Conservation (phyloP, 2,888 invertebrate species). For the Tanaodytes sp. region DNA sequence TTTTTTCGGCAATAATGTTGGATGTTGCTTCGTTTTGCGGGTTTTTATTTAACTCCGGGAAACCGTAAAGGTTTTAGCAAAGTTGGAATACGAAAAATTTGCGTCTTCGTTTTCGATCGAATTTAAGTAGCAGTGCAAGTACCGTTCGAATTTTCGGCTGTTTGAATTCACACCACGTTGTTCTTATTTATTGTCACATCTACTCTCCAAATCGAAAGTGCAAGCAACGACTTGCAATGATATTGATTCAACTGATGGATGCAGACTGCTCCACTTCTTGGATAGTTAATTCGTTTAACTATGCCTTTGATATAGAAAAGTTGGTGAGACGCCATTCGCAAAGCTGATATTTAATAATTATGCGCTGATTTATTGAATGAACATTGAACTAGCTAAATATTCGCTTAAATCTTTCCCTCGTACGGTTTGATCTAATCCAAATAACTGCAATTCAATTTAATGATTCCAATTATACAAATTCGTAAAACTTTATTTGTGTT, state of each 20-base stretch:
- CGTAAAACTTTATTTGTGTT: too few species aligned
- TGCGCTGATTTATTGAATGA: too few species aligned
- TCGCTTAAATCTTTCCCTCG: too few species aligned
- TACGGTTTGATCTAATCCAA: too few species aligned
- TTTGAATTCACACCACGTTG: constrained; percentile 48
- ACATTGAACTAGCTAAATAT: too few species aligned
- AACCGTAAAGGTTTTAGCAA: constrained; percentile 4
- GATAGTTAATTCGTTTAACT: constrained; percentile 24
- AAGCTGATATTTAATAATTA: too few species aligned
- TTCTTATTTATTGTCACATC: constrained; percentile 52
- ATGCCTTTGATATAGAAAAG: constrained; percentile 29
- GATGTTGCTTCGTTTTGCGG: constrained; percentile 27
- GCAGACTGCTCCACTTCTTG: constrained; percentile 15
- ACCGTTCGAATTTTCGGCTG: constrained; percentile 10
- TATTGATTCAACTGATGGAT: constrained; percentile 41
- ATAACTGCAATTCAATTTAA: too few species aligned
- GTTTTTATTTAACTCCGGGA: too few species aligned
- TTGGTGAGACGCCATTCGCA: too few species aligned
- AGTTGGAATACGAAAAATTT: constrained; percentile 44
- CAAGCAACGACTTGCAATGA: constrained; percentile 33
- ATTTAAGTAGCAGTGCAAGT: constrained; percentile 31
- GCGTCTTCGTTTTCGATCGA: constrained; percentile 17
- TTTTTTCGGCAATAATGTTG: constrained; percentile 21
- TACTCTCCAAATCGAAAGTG: constrained; percentile 33
- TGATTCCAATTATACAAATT: too few species aligned